These are phyloP conservation scores for Anoplopoma fimbria DNA, from an alignment of 2,113 vertebrate species.

Conservation along the genomic window DNA sequence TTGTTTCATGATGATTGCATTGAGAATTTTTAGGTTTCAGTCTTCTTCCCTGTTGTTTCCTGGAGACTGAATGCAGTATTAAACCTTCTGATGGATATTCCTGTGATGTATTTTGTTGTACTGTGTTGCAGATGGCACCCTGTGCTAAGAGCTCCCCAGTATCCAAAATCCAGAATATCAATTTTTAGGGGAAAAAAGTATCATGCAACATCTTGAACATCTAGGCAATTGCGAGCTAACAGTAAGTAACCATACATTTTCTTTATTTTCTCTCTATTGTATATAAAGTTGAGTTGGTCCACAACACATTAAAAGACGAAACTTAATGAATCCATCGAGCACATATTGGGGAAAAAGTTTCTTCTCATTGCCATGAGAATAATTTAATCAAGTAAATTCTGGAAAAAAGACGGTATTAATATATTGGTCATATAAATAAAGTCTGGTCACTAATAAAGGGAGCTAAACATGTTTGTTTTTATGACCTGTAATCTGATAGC, in stretches of 20 bases:
- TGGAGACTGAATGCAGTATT: neutral
- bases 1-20: neutral
- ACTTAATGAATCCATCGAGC: neutral
- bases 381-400: neutral
- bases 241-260: conserved; percentile 19
- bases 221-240: conserved; percentile 35
- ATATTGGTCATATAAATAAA: neutral
- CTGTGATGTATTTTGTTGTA: neutral
- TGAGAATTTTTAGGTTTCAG: neutral
- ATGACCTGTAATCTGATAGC: neutral
- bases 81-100: neutral
- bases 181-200: neutral
- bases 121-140: conserved; percentile 11
- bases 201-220: conserved; percentile 42
- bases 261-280: neutral
- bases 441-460: neutral
- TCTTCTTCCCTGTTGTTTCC: neutral
- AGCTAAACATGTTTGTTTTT: neutral
- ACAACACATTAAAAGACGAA: neutral
- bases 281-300: conserved; percentile 16
- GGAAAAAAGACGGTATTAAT: neutral
- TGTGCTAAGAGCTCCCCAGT: conserved; percentile 8
- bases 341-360: neutral
- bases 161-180: conserved; percentile 9
- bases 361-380: neutral